Conservation (phyloP, 2,797 vertebrate genomes). For the Astyanax mexicanus region DNA sequence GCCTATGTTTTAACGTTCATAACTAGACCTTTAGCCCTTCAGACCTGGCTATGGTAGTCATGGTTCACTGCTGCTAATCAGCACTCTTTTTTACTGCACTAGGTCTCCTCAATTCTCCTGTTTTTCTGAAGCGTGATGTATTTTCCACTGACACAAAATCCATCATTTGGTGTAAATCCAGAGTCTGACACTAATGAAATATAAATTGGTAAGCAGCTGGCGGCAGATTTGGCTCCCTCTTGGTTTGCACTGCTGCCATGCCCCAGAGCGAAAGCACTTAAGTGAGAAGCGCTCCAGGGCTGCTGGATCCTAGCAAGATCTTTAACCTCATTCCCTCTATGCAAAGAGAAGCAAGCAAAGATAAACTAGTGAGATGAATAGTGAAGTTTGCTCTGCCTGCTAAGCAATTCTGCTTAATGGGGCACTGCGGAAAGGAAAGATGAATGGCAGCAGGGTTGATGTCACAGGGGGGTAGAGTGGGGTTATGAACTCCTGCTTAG, state of each 20-base stretch:
- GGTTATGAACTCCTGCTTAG: neutral
- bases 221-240: neutral
- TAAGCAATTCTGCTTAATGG: neutral
- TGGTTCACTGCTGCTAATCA: neutral
- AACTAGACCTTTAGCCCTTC: too few relatives aligned
- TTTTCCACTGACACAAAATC: neutral
- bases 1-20: too few relatives aligned
- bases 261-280: constrained; percentile 15
- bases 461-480: neutral
- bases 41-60: too few relatives aligned
- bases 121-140: neutral
- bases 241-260: neutral
- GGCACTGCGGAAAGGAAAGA: neutral
- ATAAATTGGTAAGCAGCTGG: constrained; percentile 21
- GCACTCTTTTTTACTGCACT: neutral
- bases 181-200: constrained; percentile 10
- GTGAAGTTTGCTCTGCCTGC: neutral
- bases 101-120: neutral
- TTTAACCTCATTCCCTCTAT: constrained; percentile 21
- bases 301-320: constrained; percentile 23
- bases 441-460: neutral
- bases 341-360: neutral
- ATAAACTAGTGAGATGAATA: neutral
- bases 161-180: constrained; percentile 12
- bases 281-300: constrained; percentile 3